A percentile compares a stretch with the other conserved stretches of the same genome.
Conservation (phyloP, 2,888 invertebrate species). For the Pollenia griseotomentosa region DNA sequence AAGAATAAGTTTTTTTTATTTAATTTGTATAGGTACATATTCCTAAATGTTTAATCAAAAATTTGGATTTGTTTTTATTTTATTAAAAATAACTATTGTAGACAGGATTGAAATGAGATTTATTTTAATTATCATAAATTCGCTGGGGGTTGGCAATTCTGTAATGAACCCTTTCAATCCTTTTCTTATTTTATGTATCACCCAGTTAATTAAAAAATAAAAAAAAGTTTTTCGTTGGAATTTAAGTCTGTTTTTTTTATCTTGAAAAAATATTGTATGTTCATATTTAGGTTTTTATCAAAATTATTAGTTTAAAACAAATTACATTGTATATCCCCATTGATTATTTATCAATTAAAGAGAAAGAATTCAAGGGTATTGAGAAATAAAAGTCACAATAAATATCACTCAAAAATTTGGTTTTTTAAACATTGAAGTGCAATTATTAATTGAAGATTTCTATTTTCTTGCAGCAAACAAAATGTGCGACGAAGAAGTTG, state of each 20-base stretch:
- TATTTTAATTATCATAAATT: too few relatives aligned
- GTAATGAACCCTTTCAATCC: neutral
- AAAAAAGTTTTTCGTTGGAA: conserved; percentile 6
- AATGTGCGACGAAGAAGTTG: conserved; percentile 98
- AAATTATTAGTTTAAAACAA: conserved; percentile 70
- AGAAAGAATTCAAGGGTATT: conserved; percentile 25
- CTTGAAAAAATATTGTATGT: conserved; percentile 39
- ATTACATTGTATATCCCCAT: conserved; percentile 69
- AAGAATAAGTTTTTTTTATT: too few relatives aligned
- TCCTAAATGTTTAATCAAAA: too few relatives aligned
- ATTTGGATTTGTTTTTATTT: too few relatives aligned
- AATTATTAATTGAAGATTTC: neutral
- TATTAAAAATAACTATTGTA: too few relatives aligned
- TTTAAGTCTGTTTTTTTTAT: conserved; percentile 55
- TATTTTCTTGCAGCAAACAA: conserved; percentile 83
- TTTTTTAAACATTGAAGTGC: neutral
- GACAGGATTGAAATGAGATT: too few relatives aligned
- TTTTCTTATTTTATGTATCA: neutral
- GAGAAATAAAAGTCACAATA: neutral
- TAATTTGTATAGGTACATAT: too few relatives aligned
- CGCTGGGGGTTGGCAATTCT: too few relatives aligned
- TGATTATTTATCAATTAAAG: neutral
- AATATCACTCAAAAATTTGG: neutral
- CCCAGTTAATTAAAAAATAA: neutral
- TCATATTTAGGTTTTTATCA: conserved; percentile 32